phyloP scores from a whole-genome alignment of 2,113 vertebrate species.

The Loxodonta africana region DNA sequence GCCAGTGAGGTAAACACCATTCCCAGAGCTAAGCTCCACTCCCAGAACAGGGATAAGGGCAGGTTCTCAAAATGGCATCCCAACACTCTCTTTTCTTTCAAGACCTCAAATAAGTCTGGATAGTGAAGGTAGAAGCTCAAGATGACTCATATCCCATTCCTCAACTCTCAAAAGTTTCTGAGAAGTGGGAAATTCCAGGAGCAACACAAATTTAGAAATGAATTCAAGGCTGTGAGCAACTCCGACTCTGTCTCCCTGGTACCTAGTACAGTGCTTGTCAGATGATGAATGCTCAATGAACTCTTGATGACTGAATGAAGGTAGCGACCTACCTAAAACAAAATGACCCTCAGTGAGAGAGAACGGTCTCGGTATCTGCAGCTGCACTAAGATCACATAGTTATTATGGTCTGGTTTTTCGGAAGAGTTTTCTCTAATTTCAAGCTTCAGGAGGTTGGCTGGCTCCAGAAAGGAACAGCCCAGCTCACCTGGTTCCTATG shows the following conservation, averaged over 20 bases:
- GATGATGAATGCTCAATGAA: background rate
- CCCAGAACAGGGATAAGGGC: background rate
- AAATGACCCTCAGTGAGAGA: background rate
- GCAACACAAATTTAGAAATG: slow-evolving; percentile 36
- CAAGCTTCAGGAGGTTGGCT: background rate
- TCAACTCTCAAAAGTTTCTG: slow-evolving; percentile 5
- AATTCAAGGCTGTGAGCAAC: background rate
- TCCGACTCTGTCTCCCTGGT: background rate
- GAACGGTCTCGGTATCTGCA: background rate
- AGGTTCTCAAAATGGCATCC: background rate
- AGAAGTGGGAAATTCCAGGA: slow-evolving; percentile 50
- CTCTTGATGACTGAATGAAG: background rate
- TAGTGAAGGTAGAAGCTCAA: background rate
- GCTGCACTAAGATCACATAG: background rate
- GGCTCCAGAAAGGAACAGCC: background rate
- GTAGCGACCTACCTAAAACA: background rate
- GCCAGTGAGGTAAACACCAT: background rate
- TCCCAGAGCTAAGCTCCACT: background rate
- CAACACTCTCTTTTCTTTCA: background rate
- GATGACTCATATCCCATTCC: background rate
- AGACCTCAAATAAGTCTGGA: background rate
- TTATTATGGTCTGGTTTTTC: background rate
- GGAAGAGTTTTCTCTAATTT: background rate
- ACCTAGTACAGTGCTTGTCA: background rate
- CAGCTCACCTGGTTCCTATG: background rate